Conservation (phyloP, 1,140 invertebrate species). For the Oscheius sp. region DNA sequence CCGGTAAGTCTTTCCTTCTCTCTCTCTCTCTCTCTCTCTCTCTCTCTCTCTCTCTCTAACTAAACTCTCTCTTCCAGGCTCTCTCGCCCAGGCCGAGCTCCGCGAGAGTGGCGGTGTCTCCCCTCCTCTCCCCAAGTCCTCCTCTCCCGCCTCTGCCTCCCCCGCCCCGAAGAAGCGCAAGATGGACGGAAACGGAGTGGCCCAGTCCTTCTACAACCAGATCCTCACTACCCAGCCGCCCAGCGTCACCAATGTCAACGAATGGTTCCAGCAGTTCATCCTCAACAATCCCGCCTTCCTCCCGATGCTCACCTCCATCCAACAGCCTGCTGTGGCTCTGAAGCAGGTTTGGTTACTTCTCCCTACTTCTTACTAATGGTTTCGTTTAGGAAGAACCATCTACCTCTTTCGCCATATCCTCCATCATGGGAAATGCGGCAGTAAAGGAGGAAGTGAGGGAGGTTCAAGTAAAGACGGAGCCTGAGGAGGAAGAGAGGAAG, state of each 20-base stretch:
- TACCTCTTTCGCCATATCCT: neutral
- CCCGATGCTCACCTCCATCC: neutral
- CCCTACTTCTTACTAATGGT: neutral
- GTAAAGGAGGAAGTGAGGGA: neutral
- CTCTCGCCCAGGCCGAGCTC: constrained; percentile 21
- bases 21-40: constrained; percentile 4
- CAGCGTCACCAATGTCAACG: neutral
- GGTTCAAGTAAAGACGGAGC: constrained; percentile 6
- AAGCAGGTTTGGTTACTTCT: neutral
- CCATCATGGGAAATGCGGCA: neutral
- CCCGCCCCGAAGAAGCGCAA: neutral
- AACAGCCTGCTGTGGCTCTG: neutral
- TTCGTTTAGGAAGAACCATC: neutral
- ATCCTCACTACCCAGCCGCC: neutral
- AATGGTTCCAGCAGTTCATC: constrained; percentile 15
- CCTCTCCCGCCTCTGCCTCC: neutral
- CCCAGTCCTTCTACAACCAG: neutral
- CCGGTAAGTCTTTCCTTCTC: constrained; percentile 8
- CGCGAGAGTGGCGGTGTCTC: constrained; percentile 4
- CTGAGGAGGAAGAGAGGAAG: neutral
- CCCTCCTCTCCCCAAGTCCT: neutral
- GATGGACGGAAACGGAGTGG: neutral
- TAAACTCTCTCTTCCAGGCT: constrained; percentile 8
- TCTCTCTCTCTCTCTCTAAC: neutral
- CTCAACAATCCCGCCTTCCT: constrained; percentile 5